Conservation (phyloP, 2,888 invertebrate genomes). For the Chouioia cunea region DNA sequence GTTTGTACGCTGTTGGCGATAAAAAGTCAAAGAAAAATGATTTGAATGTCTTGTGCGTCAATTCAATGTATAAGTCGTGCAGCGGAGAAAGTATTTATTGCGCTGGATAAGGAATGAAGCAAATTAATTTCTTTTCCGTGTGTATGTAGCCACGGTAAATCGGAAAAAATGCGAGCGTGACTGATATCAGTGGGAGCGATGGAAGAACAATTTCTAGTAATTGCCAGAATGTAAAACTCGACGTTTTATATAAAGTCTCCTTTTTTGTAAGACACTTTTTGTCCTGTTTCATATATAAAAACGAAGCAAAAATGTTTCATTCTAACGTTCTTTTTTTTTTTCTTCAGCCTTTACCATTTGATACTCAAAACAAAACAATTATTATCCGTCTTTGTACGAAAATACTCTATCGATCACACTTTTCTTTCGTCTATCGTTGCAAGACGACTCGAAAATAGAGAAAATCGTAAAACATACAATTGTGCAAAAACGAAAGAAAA, state of each 20-base stretch:
- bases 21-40: conserved; percentile 37
- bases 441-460: not conserved
- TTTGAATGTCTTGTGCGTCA: conserved; percentile 66
- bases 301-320: conserved; percentile 45
- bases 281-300: conserved; percentile 50
- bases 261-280: conserved; percentile 51
- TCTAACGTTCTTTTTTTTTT: conserved; percentile 45
- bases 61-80: conserved; percentile 67
- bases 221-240: conserved; percentile 48
- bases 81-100: conserved; percentile 68
- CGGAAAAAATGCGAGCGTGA: conserved; percentile 49
- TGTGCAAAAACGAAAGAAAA: too few relatives aligned
- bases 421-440: conserved; percentile 22
- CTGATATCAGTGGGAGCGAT: conserved; percentile 49
- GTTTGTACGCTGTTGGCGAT: conserved; percentile 42
- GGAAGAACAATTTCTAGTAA: conserved; percentile 43
- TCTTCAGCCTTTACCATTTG: conserved; percentile 32
- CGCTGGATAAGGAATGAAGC: conserved; percentile 55
- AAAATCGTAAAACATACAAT: too few relatives aligned
- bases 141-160: conserved; percentile 41
- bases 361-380: conserved; percentile 14
- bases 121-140: conserved; percentile 36
- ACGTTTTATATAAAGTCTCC: conserved; percentile 49
- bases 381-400: conserved; percentile 11
- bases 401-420: conserved; percentile 4